Percentiles rank a stretch among this genome's conserved stretches.
These are phyloP conservation scores for Caenorhabditis sp. DNA, from an alignment of 2,888 invertebrate genomes.

Conservation along the genomic window DNA sequence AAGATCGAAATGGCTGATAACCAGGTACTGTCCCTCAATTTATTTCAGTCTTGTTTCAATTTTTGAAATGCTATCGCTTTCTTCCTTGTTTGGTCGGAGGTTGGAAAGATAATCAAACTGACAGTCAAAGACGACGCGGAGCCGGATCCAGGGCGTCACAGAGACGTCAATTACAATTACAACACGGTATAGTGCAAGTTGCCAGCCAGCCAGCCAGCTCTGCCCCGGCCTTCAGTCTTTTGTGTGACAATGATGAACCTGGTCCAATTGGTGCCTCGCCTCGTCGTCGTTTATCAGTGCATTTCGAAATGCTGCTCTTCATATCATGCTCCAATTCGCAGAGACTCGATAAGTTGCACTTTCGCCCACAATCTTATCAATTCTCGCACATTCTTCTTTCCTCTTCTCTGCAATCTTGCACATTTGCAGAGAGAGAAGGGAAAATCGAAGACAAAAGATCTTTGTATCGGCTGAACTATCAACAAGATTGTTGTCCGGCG, in stretches of 20 bases:
- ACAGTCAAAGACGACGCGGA: conserved; percentile 44
- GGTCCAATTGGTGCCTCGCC: conserved; percentile 17
- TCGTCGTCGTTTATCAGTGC: conserved; percentile 20
- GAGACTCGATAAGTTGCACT: conserved; percentile 43
- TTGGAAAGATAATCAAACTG: too few species aligned
- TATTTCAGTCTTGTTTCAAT: conserved; percentile 1
- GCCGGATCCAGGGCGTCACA: conserved; percentile 5
- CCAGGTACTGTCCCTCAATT: conserved; percentile 4
- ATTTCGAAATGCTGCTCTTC: conserved; percentile 4
- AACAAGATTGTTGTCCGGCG: conserved; percentile 20
- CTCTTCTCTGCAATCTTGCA: conserved; percentile 28
- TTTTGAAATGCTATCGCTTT: conserved; percentile 34
- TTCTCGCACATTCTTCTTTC: conserved; percentile 8
- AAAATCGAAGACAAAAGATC: conserved; percentile 6
- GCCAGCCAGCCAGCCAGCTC: too few species aligned
- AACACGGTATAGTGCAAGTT: conserved; percentile 19
- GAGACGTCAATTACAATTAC: conserved; percentile 15
- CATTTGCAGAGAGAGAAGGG: conserved; percentile 11
- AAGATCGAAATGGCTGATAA: conserved; percentile 39
- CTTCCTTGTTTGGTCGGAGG: conserved; percentile 8
- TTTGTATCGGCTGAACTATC: conserved; percentile 8
- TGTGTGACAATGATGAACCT: conserved; percentile 26
- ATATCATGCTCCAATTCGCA: conserved; percentile 25
- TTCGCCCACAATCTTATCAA: conserved; percentile 35
- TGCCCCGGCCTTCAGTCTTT: conserved; percentile 1